A percentile compares a stretch with the other conserved stretches of the same genome.
phyloP scores from a whole-genome alignment of 2,888 invertebrate species.

The Nephrotoma appendiculata region DNA sequence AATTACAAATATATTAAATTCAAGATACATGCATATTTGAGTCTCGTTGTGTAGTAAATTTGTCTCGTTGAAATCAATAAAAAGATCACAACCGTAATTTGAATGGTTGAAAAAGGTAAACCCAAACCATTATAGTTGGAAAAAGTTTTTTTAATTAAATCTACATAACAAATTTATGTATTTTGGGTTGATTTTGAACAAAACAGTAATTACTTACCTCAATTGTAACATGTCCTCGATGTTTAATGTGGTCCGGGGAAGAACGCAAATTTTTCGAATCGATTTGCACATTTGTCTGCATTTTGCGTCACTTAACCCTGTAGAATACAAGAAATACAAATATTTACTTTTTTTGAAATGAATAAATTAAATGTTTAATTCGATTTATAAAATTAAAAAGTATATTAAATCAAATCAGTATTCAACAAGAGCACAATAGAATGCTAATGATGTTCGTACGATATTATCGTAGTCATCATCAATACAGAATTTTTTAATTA shows the following conservation, averaged over 20 bases:
- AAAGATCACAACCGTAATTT: no score
- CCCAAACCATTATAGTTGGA: no score
- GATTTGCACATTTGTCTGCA: slow-evolving; percentile 65
- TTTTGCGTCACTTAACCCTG: slow-evolving; percentile 19
- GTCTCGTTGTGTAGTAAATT: no score
- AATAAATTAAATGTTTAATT: background rate
- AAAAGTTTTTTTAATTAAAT: no score
- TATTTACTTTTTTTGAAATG: background rate
- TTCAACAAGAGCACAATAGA: background rate
- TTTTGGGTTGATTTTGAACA: background rate
- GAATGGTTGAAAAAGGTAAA: no score
- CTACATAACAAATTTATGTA: background rate
- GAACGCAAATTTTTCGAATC: slow-evolving; percentile 51
- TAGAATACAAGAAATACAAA: background rate
- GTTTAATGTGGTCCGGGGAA: slow-evolving; percentile 40
- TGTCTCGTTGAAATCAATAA: no score
- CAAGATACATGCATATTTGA: no score
- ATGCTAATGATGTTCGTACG: background rate
- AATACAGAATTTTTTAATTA: background rate
- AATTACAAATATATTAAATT: no score
- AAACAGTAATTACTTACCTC: slow-evolving; percentile 24
- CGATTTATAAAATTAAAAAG: background rate
- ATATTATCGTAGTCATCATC: background rate
- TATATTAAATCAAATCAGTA: background rate
- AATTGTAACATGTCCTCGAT: slow-evolving; percentile 28